Base-by-base conservation (phyloP, 2,888 invertebrate species). In the Agrochola litura region DNA sequence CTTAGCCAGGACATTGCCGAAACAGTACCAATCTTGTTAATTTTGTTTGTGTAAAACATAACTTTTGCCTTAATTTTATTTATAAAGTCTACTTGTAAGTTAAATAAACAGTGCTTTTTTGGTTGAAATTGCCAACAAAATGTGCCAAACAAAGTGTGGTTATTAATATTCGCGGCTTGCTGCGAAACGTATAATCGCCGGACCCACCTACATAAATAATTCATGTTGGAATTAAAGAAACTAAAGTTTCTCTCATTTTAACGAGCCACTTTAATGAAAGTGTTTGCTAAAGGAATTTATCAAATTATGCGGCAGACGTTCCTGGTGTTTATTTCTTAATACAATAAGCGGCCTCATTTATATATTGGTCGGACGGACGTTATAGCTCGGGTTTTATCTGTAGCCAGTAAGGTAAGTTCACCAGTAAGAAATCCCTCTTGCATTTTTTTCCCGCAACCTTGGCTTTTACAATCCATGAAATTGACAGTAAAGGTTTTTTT, bases 201-300 rank as follows among this genome's bases (percentile, higher is more conserved):
- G 84, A 85, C 86, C 89, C 86, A 84, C 88, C 86, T 83, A 86
- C 83, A 90, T 91, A 89, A 91, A 91, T 91, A 91, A 92, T 92
- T 91, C 91, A 91, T 91, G 89, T 78, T 80, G 85, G 87, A 92
- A 90, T 92, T 91, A 91, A 92, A 92, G 90, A 92, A 91, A 86
- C 91, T 89, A 81, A 90, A 91, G 88, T 90, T 92, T 85, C 85
- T 81, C 85, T 79, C 82, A 89, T 87, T 91, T 91, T 89, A 91
- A 83, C 83, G 85, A 86, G 72, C 72, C 72, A 81, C 69, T 83
- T 79, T 86, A 80, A 92, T 89, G 85, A 89, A 90, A 90, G 87
- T 91, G 89, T 91, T 91, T 91, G 89, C 86, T 79, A 82, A 87
- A 83, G 81, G 82, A 89, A 86, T 90, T 91, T 87, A 89, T 90